Conservation (phyloP, 2,888 invertebrate species). For the Oscheius sp. region DNA sequence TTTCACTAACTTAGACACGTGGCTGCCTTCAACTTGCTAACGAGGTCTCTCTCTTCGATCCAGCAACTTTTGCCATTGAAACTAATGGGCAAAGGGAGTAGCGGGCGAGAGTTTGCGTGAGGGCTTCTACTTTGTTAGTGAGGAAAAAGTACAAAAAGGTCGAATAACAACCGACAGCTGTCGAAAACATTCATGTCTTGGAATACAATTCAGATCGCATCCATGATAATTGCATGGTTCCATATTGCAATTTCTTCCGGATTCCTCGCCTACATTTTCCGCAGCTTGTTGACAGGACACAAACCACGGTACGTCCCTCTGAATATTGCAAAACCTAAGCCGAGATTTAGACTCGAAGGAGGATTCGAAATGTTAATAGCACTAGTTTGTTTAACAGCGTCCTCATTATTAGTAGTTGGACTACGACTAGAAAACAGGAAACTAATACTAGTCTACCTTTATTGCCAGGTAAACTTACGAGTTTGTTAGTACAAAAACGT, state of each 20-base stretch:
- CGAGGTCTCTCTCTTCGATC: slow-evolving; percentile 21
- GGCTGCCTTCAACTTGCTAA: slow-evolving; percentile 23
- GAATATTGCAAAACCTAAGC: background rate
- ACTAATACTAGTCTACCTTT: slow-evolving; percentile 50
- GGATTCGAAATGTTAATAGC: slow-evolving; percentile 43
- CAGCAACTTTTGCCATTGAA: background rate
- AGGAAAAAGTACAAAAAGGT: background rate
- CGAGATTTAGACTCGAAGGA: slow-evolving; percentile 34
- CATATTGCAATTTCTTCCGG: slow-evolving; percentile 49
- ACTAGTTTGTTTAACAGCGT: slow-evolving; percentile 42
- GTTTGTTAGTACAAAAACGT: background rate
- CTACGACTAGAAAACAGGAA: slow-evolving; percentile 45
- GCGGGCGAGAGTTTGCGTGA: background rate
- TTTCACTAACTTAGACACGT: slow-evolving; percentile 26
- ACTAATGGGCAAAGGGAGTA: background rate
- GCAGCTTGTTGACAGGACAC: slow-evolving; percentile 43
- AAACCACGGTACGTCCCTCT: slow-evolving; percentile 29
- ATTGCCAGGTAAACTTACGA: slow-evolving; percentile 47
- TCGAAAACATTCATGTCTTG: background rate
- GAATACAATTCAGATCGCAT: slow-evolving; percentile 50
- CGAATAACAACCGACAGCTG: background rate
- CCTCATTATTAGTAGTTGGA: slow-evolving; percentile 49
- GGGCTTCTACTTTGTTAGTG: background rate
- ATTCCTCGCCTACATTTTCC: slow-evolving; percentile 47
- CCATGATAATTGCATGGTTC: slow-evolving; percentile 49